A percentile compares a stretch with the other conserved stretches of the same genome.
Conservation (phyloP, 1,140 invertebrate species). For the Centruroides vittatus region DNA sequence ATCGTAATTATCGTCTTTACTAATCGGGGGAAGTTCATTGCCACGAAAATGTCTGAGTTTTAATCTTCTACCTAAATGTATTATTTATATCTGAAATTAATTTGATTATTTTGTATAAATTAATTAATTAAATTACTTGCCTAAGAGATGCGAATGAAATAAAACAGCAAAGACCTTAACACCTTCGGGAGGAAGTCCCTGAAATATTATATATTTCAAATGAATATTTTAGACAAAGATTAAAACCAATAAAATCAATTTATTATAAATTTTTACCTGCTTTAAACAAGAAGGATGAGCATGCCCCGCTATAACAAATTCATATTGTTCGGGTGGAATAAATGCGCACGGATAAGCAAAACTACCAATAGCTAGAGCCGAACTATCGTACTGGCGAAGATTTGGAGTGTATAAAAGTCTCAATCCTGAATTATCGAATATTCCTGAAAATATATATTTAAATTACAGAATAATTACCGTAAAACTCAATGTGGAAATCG, state of each 20-base stretch:
- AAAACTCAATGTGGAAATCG: too few species aligned
- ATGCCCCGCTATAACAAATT: conserved; percentile 58
- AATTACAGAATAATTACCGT: too few species aligned
- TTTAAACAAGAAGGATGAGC: conserved; percentile 67
- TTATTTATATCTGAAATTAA: too few species aligned
- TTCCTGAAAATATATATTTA: conserved; percentile 25
- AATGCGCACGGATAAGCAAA: conserved; percentile 62
- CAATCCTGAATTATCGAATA: conserved; percentile 62
- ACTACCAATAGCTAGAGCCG: conserved; percentile 63
- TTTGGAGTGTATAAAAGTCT: conserved; percentile 57
- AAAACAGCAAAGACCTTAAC: too few species aligned
- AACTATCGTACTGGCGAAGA: conserved; percentile 55
- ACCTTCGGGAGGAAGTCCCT: too few species aligned
- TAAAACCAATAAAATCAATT: too few species aligned
- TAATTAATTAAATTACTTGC: too few species aligned
- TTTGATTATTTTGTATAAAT: too few species aligned
- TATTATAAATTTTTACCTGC: conserved; percentile 26
- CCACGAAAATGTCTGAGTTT: conserved; percentile 60
- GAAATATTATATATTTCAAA: too few species aligned
- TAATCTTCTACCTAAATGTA: conserved; percentile 46
- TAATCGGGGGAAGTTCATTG: conserved; percentile 55
- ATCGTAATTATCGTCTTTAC: conserved; percentile 54
- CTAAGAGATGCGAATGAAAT: too few species aligned
- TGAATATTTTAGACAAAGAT: too few species aligned
- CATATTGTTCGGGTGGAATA: conserved; percentile 55